These are phyloP conservation scores for Rhagologus leucostigma DNA, from an alignment of 2,113 vertebrate genomes.

Conservation along the genomic window DNA sequence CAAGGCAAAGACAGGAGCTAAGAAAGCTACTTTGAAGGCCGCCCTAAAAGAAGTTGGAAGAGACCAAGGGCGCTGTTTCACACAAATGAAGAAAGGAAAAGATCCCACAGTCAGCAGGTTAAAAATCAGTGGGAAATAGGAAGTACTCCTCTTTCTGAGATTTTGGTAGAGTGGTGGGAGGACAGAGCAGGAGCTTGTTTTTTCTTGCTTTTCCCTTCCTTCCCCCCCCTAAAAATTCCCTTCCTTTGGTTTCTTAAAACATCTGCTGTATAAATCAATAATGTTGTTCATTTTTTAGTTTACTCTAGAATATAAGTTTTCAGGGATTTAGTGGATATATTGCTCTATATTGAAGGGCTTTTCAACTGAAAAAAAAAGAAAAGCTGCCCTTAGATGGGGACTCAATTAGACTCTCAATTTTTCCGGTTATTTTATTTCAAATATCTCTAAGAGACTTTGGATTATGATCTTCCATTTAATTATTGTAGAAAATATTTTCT, in stretches of 20 bases:
- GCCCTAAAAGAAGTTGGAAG: neutral
- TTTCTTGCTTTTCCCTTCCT: neutral
- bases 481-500: neutral
- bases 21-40: neutral
- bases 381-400: neutral
- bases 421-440: neutral
- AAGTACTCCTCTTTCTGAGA: neutral
- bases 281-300: neutral
- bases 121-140: neutral
- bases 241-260: neutral
- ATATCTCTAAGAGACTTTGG: neutral
- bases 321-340: neutral
- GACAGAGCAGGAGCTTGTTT: neutral
- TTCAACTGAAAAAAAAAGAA: neutral
- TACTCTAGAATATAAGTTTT: neutral
- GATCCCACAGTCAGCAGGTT: neutral
- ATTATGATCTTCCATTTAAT: neutral
- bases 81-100: neutral
- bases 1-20: neutral
- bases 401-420: neutral
- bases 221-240: fast-evolving
- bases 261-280: neutral
- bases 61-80: neutral
- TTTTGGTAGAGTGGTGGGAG: neutral
- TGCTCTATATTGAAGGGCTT: neutral